Conservation (phyloP, 2,113 vertebrate genomes). For the Ibidorhyncha struthersii region DNA sequence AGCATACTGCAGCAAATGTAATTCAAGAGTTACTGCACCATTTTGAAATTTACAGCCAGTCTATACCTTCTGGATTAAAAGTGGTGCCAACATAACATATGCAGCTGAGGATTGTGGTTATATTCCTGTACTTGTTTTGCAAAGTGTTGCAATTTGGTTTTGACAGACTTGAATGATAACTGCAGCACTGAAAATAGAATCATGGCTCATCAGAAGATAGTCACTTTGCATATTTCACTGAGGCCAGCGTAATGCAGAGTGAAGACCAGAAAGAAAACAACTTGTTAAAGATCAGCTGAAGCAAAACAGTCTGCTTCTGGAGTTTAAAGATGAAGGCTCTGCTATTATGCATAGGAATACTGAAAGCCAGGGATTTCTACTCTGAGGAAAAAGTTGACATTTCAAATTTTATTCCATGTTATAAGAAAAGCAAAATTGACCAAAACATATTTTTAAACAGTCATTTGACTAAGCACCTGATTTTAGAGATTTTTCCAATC, state of each 20-base stretch:
- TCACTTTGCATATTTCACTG: slow-evolving; percentile 24
- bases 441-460: not conserved
- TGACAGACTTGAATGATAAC: slow-evolving; percentile 60
- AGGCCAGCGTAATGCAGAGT: not conserved
- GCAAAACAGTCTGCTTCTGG: not conserved
- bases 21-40: not conserved
- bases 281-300: not conserved
- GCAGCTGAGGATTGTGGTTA: slow-evolving; percentile 27
- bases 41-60: slow-evolving; percentile 32
- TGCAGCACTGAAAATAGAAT: slow-evolving; percentile 47
- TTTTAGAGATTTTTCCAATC: not conserved
- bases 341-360: not conserved
- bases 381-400: not conserved
- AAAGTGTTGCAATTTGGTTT: slow-evolving; percentile 58
- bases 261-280: slow-evolving; percentile 21
- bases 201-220: slow-evolving; percentile 31
- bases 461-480: not conserved
- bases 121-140: slow-evolving; percentile 48
- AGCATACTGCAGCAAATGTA: not conserved
- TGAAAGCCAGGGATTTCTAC: not conserved
- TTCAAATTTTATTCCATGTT: not conserved
- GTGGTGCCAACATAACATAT: slow-evolving; percentile 49
- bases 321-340: not conserved
- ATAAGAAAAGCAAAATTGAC: not conserved
- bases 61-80: slow-evolving; percentile 45